Conservation (phyloP, 2,797 vertebrate species). For the Parotocinclus haroldoi region DNA sequence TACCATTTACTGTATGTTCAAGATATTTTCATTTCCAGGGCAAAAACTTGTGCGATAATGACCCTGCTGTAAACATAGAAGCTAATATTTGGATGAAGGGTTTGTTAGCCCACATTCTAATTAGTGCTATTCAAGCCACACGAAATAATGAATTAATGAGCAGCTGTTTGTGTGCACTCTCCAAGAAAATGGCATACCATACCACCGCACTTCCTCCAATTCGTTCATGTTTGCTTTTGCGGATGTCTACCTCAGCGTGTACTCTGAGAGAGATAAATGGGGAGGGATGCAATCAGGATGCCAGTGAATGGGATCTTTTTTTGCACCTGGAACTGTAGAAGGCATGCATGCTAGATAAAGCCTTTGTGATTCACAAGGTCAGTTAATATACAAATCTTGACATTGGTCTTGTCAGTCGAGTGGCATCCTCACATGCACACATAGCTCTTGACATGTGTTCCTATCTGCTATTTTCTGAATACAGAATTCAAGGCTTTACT, state of each 20-base stretch:
- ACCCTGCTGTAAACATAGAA: conserved; percentile 17
- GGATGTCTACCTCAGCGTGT: conserved; percentile 17
- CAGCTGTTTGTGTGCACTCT: conserved; percentile 35
- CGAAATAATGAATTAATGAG: conserved; percentile 50
- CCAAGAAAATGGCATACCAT: conserved; percentile 28
- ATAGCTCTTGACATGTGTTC: conserved; percentile 24
- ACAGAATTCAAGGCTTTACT: conserved; percentile 35
- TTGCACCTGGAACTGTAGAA: conserved; percentile 46
- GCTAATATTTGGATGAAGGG: conserved; percentile 39
- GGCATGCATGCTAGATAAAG: conserved; percentile 38
- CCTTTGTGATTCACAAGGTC: conserved; percentile 49
- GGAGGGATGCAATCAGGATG: conserved; percentile 20
- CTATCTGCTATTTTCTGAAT: conserved; percentile 25
- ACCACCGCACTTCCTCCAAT: conserved; percentile 24
- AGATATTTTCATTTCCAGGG: conserved; percentile 1
- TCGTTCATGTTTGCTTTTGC: conserved; percentile 28
- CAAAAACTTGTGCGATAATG: conserved; percentile 11
- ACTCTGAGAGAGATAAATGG: conserved; percentile 16
- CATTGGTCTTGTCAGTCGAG: conserved; percentile 29
- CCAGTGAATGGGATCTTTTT: conserved; percentile 23
- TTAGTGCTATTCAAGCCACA: conserved; percentile 47
- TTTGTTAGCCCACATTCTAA: conserved; percentile 51
- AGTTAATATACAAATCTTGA: conserved; percentile 46
- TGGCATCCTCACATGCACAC: conserved; percentile 28
- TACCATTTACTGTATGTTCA: no score